These are phyloP conservation scores for Serinus canaria DNA, from an alignment of 2,113 vertebrate species.

Conservation along the genomic window DNA sequence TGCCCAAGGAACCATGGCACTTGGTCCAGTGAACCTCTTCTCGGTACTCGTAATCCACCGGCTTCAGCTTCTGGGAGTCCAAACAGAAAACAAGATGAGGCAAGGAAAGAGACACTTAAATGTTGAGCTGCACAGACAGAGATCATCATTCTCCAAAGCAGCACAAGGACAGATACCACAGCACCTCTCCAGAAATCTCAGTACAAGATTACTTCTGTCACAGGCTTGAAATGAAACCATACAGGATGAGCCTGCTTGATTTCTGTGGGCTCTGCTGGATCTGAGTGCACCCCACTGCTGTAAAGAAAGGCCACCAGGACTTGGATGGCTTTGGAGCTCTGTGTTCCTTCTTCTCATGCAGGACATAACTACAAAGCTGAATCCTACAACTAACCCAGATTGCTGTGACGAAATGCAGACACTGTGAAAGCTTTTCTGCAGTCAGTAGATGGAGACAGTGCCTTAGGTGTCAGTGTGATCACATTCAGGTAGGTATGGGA, in stretches of 20 bases:
- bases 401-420: fast-evolving
- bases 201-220: neutral
- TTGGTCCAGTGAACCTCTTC: conserved; percentile 86
- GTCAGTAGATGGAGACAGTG: neutral
- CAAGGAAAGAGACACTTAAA: neutral
- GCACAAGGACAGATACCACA: neutral
- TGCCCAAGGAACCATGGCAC: conserved; percentile 77
- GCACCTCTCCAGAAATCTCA: neutral
- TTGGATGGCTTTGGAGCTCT: neutral
- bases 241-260: neutral
- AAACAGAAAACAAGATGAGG: neutral
- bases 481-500: neutral
- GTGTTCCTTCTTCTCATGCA: neutral
- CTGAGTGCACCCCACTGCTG: fast-evolving
- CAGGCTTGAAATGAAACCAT: neutral
- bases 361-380: neutral
- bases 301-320: neutral
- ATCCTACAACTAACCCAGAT: neutral
- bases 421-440: neutral
- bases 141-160: neutral
- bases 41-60: conserved; percentile 89
- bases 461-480: neutral
- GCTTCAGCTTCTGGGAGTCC: conserved; percentile 81
- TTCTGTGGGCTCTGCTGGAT: neutral
- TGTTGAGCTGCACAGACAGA: neutral